phyloP scores from a whole-genome alignment of 2,888 invertebrate genomes.

The Mythimna pallens region DNA sequence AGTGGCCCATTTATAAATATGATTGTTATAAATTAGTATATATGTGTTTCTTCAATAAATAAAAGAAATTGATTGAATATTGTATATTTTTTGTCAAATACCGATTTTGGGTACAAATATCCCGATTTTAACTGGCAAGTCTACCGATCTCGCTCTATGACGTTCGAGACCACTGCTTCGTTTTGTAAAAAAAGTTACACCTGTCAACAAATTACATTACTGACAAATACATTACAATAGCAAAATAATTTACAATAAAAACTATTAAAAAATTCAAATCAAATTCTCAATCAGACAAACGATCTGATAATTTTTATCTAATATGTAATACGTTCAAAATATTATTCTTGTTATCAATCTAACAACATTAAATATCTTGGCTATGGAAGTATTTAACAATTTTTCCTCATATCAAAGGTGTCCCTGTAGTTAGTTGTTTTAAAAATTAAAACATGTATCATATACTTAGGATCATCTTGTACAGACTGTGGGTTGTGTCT shows the following conservation, averaged over 20 bases:
- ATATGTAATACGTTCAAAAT: conserved; percentile 22
- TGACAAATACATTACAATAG: conserved; percentile 14
- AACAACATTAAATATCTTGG: neutral
- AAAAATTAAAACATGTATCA: conserved; percentile 78
- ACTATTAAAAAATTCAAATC: neutral
- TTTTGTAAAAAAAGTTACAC: conserved; percentile 15
- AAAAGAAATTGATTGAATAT: too few relatives aligned
- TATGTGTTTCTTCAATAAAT: too few relatives aligned
- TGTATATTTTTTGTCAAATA: too few relatives aligned
- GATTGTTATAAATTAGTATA: too few relatives aligned
- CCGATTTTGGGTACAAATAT: too few relatives aligned
- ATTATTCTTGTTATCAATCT: neutral
- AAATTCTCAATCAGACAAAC: neutral
- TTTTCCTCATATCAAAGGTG: conserved; percentile 23
- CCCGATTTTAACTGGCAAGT: too few relatives aligned
- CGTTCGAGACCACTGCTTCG: too few relatives aligned
- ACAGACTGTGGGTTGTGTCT: conserved; percentile 95
- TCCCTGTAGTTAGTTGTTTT: conserved; percentile 11
- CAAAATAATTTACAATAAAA: neutral
- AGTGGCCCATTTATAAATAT: too few relatives aligned
- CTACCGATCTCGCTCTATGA: too few relatives aligned
- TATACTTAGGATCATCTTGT: conserved; percentile 89
- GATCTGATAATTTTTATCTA: neutral
- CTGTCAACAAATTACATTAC: conserved; percentile 32
- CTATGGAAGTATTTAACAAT: conserved; percentile 29